Evolutionary conservation across 2,888 invertebrate species (phyloP), one percentile per base, ranked within the genome.

Genomic region (Penaeus monodon): DNA sequence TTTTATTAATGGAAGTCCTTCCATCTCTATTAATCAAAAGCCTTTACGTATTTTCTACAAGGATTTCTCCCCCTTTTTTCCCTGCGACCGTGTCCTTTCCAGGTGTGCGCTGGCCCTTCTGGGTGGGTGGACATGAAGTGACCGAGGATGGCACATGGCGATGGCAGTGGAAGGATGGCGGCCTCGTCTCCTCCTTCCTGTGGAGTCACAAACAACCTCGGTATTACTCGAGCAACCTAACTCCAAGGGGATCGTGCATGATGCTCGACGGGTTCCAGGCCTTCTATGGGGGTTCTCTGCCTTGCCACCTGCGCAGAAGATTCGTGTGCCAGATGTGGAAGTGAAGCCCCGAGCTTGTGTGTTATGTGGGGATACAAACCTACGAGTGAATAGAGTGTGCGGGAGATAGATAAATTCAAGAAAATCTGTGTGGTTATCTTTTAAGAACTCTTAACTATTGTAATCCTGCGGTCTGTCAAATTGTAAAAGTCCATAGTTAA

Each of bases 101-200:
- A 86, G 86, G 86, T 49, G 78, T 49, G 22, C 66, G 86, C 17
- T 86, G 86, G 86, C 81, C 86, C 1, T 33, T 86, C 29, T 86
- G 86, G 86, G 73, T 82, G 7, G 86, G 86, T 29, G 86, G 86
- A 14, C 68, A 70, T 20, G 49, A 70, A 44, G 49, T 22, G 24
- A 57, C 20, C 14, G 86, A 82, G 33, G 70, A 63, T 17, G 57
- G n/a, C 3, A 3, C 14, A 17, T 57, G n/a, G 6, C n/a, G 17
- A 8, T 86, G 86, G 86, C 14, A 29, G 63, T 86, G 86, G 86
- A 33, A 0, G 20, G 77, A 76, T 12, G 78, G 81, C 2, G 63
- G 63, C 0, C 1, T n/a, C 22, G 82, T 86, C 14, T 65, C 79
- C 7, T 1, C 6, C 17, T 86, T 86, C 82, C n/a, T 86, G 44